Conservation (phyloP, 2,888 invertebrate species). For the Eristalis pertinax region DNA sequence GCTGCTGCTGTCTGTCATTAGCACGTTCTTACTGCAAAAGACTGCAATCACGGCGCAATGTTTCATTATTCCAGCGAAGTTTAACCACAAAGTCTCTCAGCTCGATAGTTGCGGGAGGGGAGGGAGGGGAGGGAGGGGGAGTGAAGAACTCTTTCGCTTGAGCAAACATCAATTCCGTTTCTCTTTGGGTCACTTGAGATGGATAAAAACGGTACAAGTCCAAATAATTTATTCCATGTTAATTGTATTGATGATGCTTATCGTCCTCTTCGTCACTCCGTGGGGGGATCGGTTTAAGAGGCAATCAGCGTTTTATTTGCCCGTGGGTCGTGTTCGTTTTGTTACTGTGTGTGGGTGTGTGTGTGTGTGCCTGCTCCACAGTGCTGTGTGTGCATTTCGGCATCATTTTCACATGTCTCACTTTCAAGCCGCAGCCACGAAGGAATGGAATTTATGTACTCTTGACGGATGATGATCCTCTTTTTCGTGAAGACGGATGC, state of each 20-base stretch:
- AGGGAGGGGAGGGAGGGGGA: too few species aligned
- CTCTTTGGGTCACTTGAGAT: conserved; percentile 50
- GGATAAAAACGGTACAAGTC: conserved; percentile 51
- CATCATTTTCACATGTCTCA: not conserved
- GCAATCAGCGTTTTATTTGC: conserved; percentile 60
- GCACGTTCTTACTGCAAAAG: conserved; percentile 39
- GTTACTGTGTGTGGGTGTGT: too few species aligned
- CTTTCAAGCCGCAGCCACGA: not conserved
- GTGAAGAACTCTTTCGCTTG: conserved; percentile 25
- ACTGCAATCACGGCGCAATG: conserved; percentile 54
- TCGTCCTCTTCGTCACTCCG: conserved; percentile 47
- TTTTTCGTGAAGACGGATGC: conserved; percentile 42
- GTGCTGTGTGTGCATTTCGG: not conserved
- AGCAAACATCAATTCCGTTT: conserved; percentile 44
- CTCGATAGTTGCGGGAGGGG: not conserved
- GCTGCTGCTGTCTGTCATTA: conserved; percentile 47
- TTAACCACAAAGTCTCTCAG: conserved; percentile 17
- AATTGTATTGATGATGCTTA: conserved; percentile 67
- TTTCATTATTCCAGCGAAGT: conserved; percentile 37
- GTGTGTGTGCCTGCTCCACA: not conserved
- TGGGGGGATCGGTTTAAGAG: conserved; percentile 36
- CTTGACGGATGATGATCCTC: conserved; percentile 20
- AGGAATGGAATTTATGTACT: conserved; percentile 37
- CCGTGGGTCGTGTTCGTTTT: conserved; percentile 35
- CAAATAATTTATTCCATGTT: conserved; percentile 60